phyloP scores from a whole-genome alignment of 2,888 invertebrate genomes.

The Papilio protenor region DNA sequence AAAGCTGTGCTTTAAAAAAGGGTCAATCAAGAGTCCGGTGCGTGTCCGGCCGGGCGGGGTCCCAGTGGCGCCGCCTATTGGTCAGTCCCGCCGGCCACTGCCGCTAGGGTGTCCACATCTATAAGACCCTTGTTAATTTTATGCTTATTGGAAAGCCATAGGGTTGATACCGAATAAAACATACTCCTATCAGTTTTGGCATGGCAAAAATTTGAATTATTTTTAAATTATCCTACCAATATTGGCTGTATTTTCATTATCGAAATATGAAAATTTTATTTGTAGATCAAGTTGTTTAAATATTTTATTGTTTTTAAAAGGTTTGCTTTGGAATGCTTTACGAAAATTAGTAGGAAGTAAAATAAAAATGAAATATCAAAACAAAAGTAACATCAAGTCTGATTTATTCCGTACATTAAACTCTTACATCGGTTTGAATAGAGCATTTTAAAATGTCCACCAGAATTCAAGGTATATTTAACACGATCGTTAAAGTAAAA shows the following conservation, averaged over 20 bases:
- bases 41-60: slow-evolving; percentile 67
- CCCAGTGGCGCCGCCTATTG: slow-evolving; percentile 62
- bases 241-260: neutral
- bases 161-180: neutral
- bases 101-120: slow-evolving; percentile 38
- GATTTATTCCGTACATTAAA: slow-evolving; percentile 39
- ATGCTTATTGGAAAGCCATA: slow-evolving; percentile 28
- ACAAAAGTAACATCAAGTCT: slow-evolving; percentile 26
- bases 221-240: neutral
- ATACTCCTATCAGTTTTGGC: no score
- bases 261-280: neutral
- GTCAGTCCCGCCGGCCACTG: slow-evolving; percentile 53
- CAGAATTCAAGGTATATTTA: slow-evolving; percentile 27
- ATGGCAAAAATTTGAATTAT: no score
- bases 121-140: slow-evolving; percentile 9
- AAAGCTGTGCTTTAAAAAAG: neutral
- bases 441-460: slow-evolving; percentile 38
- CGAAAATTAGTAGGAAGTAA: neutral
- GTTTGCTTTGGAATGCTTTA: neutral
- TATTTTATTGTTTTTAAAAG: neutral
- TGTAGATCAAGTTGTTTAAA: neutral
- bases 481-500: neutral
- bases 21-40: slow-evolving; percentile 43
- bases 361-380: neutral
- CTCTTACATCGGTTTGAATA: slow-evolving; percentile 37